Conservation (phyloP, 2,888 invertebrate genomes). For the Trachelus iudaicus region DNA sequence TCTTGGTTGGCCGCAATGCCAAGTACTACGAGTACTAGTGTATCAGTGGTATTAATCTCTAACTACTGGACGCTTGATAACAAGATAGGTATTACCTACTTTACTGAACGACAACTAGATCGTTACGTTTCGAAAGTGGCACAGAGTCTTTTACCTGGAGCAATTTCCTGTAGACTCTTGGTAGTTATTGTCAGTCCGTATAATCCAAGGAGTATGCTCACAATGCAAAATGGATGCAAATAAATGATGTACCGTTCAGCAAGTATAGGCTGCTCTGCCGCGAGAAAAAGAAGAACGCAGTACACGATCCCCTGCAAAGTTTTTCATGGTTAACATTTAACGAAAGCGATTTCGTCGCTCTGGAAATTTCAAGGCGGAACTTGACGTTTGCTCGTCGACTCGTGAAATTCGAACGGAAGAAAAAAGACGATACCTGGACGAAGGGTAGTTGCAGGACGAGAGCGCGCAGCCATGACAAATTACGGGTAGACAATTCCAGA, state of each 20-base stretch:
- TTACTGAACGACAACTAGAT: not conserved
- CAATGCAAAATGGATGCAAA: constrained; percentile 74
- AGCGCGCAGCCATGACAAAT: constrained; percentile 66
- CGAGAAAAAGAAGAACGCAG: constrained; percentile 50
- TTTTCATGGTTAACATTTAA: not conserved
- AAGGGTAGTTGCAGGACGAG: constrained; percentile 78
- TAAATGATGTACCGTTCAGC: constrained; percentile 63
- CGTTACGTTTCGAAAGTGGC: not conserved
- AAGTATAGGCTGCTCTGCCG: constrained; percentile 47
- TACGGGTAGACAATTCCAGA: constrained; percentile 54
- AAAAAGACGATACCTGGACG: constrained; percentile 70
- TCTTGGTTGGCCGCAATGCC: not conserved
- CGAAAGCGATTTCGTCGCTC: not conserved
- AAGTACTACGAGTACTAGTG: not conserved
- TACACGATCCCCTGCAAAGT: constrained; percentile 49
- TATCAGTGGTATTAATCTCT: not conserved
- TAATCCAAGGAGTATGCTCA: constrained; percentile 75
- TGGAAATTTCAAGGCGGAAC: not conserved
- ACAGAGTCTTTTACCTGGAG: constrained; percentile 48
- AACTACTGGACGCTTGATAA: not conserved
- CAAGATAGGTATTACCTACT: not conserved
- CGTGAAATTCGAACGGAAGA: not conserved
- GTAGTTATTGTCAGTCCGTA: constrained; percentile 78
- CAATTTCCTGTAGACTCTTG: constrained; percentile 67
- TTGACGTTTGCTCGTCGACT: not conserved